Percentiles rank a stretch among this genome's conserved stretches.
Evolutionary conservation across 2,113 vertebrate genomes (phyloP).

Genomic region (Erpornis zantholeuca): DNA sequence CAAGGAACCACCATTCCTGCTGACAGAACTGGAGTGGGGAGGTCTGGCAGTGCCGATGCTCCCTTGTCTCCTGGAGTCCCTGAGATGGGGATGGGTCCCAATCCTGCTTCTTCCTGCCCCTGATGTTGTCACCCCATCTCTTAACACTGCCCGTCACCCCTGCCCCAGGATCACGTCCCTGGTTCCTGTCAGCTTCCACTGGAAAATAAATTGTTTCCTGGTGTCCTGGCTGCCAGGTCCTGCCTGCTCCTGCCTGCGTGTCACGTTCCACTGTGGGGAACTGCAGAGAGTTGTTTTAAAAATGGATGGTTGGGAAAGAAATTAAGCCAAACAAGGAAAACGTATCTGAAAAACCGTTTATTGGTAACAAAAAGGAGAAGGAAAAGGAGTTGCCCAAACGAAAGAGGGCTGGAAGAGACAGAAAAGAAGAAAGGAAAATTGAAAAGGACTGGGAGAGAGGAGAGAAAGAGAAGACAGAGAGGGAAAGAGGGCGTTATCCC

Average conservation of each 20-base stretch:
- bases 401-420: no score
- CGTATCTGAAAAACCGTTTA: neutral
- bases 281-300: neutral
- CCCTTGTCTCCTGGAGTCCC: neutral
- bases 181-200: neutral
- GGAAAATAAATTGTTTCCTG: conserved; percentile 10
- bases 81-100: neutral
- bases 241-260: neutral
- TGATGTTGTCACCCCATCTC: neutral
- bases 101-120: neutral
- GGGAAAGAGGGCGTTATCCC: neutral
- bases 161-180: neutral
- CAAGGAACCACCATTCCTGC: rapidly evolving
- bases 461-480: neutral
- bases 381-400: no score
- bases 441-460: no score
- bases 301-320: neutral
- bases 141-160: neutral
- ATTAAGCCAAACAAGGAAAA: neutral
- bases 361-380: no score
- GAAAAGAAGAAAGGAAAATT: no score
- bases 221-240: neutral
- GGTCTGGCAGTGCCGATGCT: neutral
- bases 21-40: no score
- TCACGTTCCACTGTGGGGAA: neutral